phyloP scores from a whole-genome alignment of 2,888 invertebrate genomes.

The Meandrusa payeni region DNA sequence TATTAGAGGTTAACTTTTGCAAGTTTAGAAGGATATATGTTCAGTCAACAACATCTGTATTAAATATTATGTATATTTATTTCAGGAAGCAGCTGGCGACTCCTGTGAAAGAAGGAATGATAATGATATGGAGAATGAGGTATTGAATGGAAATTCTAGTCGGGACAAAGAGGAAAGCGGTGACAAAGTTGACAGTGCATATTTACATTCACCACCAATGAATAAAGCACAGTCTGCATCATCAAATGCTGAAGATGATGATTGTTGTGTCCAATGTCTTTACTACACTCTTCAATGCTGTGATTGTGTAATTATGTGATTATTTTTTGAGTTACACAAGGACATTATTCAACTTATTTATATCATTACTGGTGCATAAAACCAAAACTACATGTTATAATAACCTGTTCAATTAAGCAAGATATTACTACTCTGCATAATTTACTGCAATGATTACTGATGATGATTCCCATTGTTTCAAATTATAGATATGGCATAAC shows the following conservation, averaged over 20 bases:
- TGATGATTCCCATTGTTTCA: too few species aligned
- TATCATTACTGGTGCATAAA: too few species aligned
- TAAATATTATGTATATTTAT: constrained; percentile 19
- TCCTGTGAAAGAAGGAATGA: constrained; percentile 35
- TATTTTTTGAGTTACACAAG: constrained; percentile 11
- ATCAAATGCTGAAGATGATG: constrained; percentile 74
- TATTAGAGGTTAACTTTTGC: too few species aligned
- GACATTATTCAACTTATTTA: background rate
- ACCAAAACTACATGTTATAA: too few species aligned
- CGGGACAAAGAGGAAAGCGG: constrained; percentile 41
- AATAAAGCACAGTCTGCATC: constrained; percentile 47
- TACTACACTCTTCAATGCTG: constrained; percentile 84
- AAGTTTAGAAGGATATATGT: background rate
- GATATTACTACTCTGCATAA: too few species aligned
- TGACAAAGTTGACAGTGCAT: constrained; percentile 67
- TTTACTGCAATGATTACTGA: too few species aligned
- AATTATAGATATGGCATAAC: too few species aligned
- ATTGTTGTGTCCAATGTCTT: constrained; percentile 82
- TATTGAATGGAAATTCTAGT: constrained; percentile 36
- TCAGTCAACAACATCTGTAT: too few species aligned
- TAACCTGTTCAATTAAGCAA: too few species aligned
- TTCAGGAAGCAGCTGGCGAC: constrained; percentile 60
- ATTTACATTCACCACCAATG: constrained; percentile 46
- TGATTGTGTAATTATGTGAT: constrained; percentile 79
- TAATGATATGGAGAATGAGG: constrained; percentile 49